Conservation (phyloP, 2,113 vertebrate genomes). For the Ceratotherium simum region DNA sequence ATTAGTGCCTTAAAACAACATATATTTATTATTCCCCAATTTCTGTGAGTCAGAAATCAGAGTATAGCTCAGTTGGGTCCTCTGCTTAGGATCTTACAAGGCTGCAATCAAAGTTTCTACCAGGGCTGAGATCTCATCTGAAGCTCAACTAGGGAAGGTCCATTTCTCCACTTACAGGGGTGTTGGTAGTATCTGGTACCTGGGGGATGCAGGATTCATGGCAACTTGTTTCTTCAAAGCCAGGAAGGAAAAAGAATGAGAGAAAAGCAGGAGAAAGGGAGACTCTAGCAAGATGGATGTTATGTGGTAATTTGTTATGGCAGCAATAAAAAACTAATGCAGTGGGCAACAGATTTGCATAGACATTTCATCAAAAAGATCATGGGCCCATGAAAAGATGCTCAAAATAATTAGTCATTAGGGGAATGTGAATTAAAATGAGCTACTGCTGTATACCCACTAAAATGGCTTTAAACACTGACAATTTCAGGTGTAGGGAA, state of each 20-base stretch:
- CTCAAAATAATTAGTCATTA: conserved; percentile 12
- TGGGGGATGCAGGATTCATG: background rate
- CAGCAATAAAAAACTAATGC: background rate
- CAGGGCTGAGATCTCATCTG: background rate
- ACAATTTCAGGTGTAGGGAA: background rate
- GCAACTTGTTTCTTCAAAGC: background rate
- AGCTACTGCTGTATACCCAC: background rate
- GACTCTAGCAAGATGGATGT: background rate
- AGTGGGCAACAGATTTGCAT: background rate
- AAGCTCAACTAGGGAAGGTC: background rate
- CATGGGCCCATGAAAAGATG: background rate
- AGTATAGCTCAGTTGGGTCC: background rate
- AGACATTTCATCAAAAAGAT: conserved; percentile 3
- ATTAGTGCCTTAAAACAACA: background rate
- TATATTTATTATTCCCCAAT: background rate
- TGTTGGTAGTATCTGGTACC: background rate
- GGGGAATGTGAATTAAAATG: conserved; percentile 12
- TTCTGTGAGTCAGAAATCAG: background rate
- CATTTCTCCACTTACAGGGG: background rate
- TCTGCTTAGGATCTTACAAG: background rate
- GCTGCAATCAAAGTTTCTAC: background rate
- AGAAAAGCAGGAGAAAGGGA: background rate
- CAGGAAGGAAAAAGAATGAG: background rate
- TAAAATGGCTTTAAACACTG: background rate
- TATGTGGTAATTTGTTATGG: background rate